Percentiles rank a stretch among this genome's conserved stretches.
Conservation (phyloP, 2,797 vertebrate genomes). For the Sebastes trivittatus region DNA sequence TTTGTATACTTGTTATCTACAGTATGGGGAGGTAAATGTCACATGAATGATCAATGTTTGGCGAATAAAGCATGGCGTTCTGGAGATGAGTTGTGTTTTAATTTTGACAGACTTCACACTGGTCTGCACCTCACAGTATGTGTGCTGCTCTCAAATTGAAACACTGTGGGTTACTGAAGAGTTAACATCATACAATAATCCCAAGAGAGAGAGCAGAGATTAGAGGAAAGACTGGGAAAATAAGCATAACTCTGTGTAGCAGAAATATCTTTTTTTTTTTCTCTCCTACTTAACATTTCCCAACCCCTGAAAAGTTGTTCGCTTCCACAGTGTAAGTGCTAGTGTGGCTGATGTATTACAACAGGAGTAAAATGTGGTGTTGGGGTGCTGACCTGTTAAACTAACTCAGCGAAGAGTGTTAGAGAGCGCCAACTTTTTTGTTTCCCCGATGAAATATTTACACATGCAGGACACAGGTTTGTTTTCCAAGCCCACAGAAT, state of each 20-base stretch:
- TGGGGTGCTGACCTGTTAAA: neutral
- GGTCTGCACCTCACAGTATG: neutral
- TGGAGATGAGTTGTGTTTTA: neutral
- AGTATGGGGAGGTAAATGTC: neutral
- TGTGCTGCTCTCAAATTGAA: neutral
- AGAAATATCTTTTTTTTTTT: neutral
- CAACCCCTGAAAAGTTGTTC: neutral
- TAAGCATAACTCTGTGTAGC: neutral
- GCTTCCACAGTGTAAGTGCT: neutral
- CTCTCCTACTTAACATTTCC: neutral
- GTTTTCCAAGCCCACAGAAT: slow-evolving; percentile 25
- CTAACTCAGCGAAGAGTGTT: neutral
- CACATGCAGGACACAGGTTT: slow-evolving; percentile 36
- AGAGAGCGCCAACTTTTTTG: neutral
- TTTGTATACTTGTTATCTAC: neutral
- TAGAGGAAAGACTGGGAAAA: neutral
- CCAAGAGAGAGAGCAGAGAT: neutral
- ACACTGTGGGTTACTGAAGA: neutral
- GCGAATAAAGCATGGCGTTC: neutral
- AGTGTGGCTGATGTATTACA: neutral
- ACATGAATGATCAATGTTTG: neutral
- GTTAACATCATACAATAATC: neutral
- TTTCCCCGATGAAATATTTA: slow-evolving; percentile 40
- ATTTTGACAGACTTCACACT: neutral
- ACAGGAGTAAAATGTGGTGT: neutral